These are phyloP conservation scores for Hippocampus guttulatus DNA, from an alignment of 2,113 vertebrate species.

Conservation along the genomic window DNA sequence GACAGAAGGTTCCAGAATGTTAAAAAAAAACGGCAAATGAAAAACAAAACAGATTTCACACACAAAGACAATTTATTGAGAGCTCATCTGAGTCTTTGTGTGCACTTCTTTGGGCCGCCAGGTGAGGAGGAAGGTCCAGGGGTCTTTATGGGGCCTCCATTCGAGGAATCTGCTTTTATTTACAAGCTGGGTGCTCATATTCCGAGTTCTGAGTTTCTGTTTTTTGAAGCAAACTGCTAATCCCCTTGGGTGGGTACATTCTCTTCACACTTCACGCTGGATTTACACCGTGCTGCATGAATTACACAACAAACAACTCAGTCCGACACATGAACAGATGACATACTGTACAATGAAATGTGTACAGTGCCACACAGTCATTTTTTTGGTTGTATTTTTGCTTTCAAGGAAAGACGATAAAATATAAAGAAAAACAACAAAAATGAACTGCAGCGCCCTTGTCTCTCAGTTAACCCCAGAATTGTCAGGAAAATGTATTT, in stretches of 20 bases:
- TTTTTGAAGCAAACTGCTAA: background rate
- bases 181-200: background rate
- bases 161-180: background rate
- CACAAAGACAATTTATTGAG: background rate
- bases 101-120: constrained; percentile 17
- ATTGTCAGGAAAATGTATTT: too few species aligned
- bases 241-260: background rate
- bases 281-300: constrained; percentile 5
- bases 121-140: background rate
- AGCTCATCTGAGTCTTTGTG: constrained; percentile 41
- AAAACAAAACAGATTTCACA: background rate
- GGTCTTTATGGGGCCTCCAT: background rate
- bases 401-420: background rate
- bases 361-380: background rate
- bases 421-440: background rate
- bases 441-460: too few species aligned
- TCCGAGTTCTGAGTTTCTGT: background rate
- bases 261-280: constrained; percentile 7
- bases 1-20: background rate
- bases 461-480: too few species aligned
- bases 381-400: too few species aligned
- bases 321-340: background rate
- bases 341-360: background rate
- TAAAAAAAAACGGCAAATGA: background rate
- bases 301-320: background rate